phyloP scores from a whole-genome alignment of 2,888 invertebrate species.

The Cremastinae sp. region DNA sequence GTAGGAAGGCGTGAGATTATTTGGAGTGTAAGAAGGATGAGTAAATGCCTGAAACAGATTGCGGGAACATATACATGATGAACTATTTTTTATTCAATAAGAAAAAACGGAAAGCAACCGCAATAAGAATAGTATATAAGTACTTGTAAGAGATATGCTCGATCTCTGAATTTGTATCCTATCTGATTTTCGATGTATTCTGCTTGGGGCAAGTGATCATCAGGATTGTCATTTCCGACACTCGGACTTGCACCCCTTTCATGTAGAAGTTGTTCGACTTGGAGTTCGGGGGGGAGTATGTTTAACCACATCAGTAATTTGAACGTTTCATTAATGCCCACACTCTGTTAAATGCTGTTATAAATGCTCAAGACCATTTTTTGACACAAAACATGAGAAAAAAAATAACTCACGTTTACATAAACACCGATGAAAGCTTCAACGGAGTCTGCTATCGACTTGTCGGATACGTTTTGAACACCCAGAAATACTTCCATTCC shows the following conservation, averaged over 20 bases:
- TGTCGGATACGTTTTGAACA: conserved; percentile 82
- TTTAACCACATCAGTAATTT: conserved; percentile 85
- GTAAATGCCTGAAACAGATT: conserved; percentile 88
- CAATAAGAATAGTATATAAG: no score
- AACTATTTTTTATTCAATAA: neutral
- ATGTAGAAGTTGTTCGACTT: conserved; percentile 75
- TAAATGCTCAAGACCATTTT: neutral
- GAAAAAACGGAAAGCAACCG: neutral
- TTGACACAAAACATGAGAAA: neutral
- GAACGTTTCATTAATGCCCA: conserved; percentile 82
- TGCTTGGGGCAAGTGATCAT: conserved; percentile 79
- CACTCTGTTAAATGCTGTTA: conserved; percentile 75
- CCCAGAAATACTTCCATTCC: conserved; percentile 81
- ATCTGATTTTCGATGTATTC: conserved; percentile 84
- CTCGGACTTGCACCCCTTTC: conserved; percentile 61
- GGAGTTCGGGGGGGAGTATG: conserved; percentile 82
- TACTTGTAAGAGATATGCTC: conserved; percentile 89
- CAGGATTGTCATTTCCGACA: conserved; percentile 57
- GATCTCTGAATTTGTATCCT: conserved; percentile 90
- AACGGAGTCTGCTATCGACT: conserved; percentile 90
- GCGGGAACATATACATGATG: no score
- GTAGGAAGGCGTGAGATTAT: conserved; percentile 93
- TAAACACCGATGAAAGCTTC: conserved; percentile 93
- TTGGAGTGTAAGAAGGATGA: conserved; percentile 93
- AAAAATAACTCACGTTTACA: conserved; percentile 80